Evolutionary conservation across 1,140 invertebrate genomes (phyloP), one percentile per base, ranked within the genome.

Genomic region (Ctenoplectra terminalis): DNA sequence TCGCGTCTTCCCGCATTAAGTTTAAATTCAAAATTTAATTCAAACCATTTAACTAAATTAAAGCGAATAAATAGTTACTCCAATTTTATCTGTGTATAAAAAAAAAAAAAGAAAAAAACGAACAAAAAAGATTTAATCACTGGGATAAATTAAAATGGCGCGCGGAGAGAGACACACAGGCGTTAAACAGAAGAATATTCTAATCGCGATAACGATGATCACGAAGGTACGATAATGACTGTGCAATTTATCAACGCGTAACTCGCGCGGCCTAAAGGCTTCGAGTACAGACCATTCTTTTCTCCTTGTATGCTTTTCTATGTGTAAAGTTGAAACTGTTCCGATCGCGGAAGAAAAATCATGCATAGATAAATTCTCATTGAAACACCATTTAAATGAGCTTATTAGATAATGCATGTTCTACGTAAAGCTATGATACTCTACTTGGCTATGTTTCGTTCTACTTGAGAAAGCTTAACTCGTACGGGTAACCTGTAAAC

Each of bases 221-320:
- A 48, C 75, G 40, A 37, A 67, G 46, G n/a, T 80, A 77, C 50
- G 52, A 67, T 69, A 69, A 77, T 37, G 52, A 69, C 52, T 43
- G 40, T 31, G 31, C 37, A 77, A 69, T 48, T 60, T 67, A n/a
- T 48, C 37, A 50, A 23, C 31, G 58, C 7, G 23, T 26, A 26
- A 26, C 40, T 56, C n/a, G 34, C 40, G 63, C 8, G 46, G 58
- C 58, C 26, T 72, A 52, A 17, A 52, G 43, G 26, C 20, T 26
- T 48, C 15, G 8, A 26, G 8, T 40, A 48, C n/a, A 37, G 6
- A 34, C 23, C 8, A 73, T 20, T 48, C 46, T 29, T 56, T 46
- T 52, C 31, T 15, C 6, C 34, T 37, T 17, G 6, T 60, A 2
- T 29, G n/a, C 31, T 29, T 63, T 43, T 48, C 23, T 26, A 9